Evolutionary conservation across 2,888 invertebrate species (phyloP).

Genomic region (Acheta domesticus): DNA sequence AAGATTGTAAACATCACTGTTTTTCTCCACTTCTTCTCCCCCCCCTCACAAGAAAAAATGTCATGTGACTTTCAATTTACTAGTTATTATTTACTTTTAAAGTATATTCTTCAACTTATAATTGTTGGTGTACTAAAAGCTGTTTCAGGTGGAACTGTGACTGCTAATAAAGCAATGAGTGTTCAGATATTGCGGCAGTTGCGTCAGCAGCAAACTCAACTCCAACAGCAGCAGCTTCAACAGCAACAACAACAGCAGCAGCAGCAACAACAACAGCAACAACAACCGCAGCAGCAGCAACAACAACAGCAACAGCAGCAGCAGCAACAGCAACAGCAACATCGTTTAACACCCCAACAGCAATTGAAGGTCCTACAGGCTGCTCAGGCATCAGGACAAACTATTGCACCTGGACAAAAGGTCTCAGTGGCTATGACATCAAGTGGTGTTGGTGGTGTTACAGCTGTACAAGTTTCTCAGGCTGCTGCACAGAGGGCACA

Average conservation of each 20-base stretch:
- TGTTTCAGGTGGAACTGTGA: constrained; percentile 51
- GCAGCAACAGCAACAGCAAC: constrained; percentile 42
- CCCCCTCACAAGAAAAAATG: too few species aligned
- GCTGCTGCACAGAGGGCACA: constrained; percentile 42
- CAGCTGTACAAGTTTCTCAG: constrained; percentile 39
- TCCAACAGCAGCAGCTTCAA: constrained; percentile 41
- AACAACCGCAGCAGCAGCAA: constrained; percentile 24
- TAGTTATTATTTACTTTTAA: too few species aligned
- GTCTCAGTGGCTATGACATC: constrained; percentile 47
- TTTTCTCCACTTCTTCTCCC: too few species aligned
- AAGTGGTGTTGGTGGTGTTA: constrained; percentile 38
- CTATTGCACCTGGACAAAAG: constrained; percentile 44
- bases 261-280: constrained; percentile 29
- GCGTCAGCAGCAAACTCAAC: constrained; percentile 38
- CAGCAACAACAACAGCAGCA: constrained; percentile 39
- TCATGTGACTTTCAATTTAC: too few species aligned
- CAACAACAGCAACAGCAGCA: constrained; percentile 39
- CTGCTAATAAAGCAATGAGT: constrained; percentile 37
- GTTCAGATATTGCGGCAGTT: not conserved
- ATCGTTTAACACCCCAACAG: constrained; percentile 38
- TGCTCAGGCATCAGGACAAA: constrained; percentile 31
- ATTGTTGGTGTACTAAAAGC: constrained; percentile 36
- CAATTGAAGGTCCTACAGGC: constrained; percentile 37
- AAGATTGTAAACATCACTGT: too few species aligned
- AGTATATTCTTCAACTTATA: too few species aligned